Evolutionary conservation across 2,797 vertebrate species (phyloP).

Genomic region (Antrozous pallidus): DNA sequence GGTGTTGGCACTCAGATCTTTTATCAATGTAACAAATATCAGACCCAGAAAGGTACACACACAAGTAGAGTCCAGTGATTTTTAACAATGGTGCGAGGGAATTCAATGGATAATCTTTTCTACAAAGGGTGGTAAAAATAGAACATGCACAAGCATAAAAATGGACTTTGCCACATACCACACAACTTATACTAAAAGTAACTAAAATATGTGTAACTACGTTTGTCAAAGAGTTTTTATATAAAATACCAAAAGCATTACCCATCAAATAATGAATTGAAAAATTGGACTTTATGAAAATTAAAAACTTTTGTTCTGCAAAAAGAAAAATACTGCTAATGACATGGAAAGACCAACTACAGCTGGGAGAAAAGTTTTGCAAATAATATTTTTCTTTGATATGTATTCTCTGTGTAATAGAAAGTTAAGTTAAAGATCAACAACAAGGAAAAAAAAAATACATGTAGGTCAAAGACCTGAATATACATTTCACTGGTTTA

Average conservation of each 20-base stretch:
- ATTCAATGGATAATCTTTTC: not conserved
- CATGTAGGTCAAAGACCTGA: not conserved
- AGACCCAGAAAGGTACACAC: not conserved
- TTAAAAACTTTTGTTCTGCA: not conserved
- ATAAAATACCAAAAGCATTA: not conserved
- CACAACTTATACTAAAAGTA: not conserved
- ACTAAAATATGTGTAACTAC: not conserved
- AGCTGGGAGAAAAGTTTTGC: not conserved
- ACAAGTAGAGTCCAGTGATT: not conserved
- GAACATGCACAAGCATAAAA: not conserved
- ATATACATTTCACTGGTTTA: not conserved
- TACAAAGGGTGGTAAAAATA: not conserved
- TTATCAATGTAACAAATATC: not conserved
- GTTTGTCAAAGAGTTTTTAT: not conserved
- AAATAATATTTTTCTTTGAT: not conserved
- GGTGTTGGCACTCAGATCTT: not conserved
- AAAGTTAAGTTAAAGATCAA: not conserved
- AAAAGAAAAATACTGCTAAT: not conserved
- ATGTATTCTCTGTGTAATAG: not conserved
- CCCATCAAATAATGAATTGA: not conserved
- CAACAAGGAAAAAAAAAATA: not conserved
- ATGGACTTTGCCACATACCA: not conserved
- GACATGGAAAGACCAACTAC: not conserved
- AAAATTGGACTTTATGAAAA: not conserved
- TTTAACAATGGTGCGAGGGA: not conserved